Evolutionary conservation across 2,888 invertebrate species (phyloP), one percentile per base, ranked within the genome.

Genomic region (Cantharis nigra): DNA sequence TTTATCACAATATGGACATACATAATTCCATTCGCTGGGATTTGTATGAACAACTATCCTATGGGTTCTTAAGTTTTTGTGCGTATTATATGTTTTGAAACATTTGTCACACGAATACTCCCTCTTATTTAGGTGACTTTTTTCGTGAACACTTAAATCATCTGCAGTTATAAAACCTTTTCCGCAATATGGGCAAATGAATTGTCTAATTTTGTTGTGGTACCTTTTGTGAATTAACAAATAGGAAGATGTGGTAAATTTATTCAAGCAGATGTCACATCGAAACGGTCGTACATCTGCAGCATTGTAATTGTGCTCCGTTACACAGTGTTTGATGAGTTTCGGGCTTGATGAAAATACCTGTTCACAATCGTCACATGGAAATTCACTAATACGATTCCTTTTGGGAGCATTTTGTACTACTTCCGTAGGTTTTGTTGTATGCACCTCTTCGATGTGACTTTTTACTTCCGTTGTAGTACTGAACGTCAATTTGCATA

Each of bases 131-230:
- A 82, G 82, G 76, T 86, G 86, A 7, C 82, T 83, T 65, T 84
- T 83, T 75, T 85, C 85, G 78, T 86, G 86, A 3, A 82, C 82
- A 2, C 79, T 82, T 18, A 86, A 79, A 72, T 86, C 86, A 14
- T 82, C 82, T 75, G 84, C 85, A 0, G 86, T 85, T 30, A 85
- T 85, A 74, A 84, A 86, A 69, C 89, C 88, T 84, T 91, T 91
- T 5, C 86, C 86, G 75, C 86, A 86, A 73, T 82, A 83, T 72
- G 83, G 83, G 74, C 86, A 86, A 33, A 85, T 83, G 33, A 85
- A 83, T 9, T 79, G 78, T 5, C 86, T 80, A 28, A 82, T 81
- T 11, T 83, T 83, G 14, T 82, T 78, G 75, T 86, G 86, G 72
- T 85, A 85, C 26, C 84, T 80, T 72, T 81, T 84, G 75, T 86